Base-by-base conservation (phyloP, 2,113 vertebrate genomes). In the Corapipo altera region DNA sequence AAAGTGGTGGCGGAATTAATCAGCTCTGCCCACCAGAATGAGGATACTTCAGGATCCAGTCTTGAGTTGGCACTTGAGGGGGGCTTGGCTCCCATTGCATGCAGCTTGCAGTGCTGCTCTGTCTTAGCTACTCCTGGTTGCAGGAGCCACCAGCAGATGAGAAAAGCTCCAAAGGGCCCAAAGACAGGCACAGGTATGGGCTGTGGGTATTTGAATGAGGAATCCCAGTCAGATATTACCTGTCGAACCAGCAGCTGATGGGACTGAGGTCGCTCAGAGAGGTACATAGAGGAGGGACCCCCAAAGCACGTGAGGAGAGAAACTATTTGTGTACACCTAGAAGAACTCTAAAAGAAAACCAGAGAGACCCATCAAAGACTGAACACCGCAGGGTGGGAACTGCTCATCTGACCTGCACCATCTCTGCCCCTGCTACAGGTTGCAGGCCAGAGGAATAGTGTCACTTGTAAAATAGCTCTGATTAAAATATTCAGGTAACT, bases 81-180 rank as follows among this genome's bases (percentile, higher is more conserved):
- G 10, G 12, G 2, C 21, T 49, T 0, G 0, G 6, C 6, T 74
- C 17, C 35, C 8, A 4, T 0, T 39, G 8, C 11, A 13, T 2
- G 0, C 12, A 51, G 26, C 32, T 26, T 64, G 24, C 8, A 28
- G 9, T 13, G 23, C 18, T 61, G 64, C 19, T 39, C 19, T 73
- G 7, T 19, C 9, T 71, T 66, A 57, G 10, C 30, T 54, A 64
- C 26, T 82, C 33, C 43, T 71, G 33, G 10, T 19, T 58, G 15
- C 3, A 7, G 20, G 8, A 90, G 9, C 33, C 0, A 0, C 18
- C 33, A 61, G 30, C 15, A 62, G 48, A 57, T 37, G 3, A 82
- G 10, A 44, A 71, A 64, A 75, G 15, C 5, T 48, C 23, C 4
- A 3, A 64, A 9, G 35, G 9, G 0, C 8, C 39, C 4, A 6